Base-by-base conservation (phyloP, 2,888 invertebrate genomes). In the Tethea ocularis region DNA sequence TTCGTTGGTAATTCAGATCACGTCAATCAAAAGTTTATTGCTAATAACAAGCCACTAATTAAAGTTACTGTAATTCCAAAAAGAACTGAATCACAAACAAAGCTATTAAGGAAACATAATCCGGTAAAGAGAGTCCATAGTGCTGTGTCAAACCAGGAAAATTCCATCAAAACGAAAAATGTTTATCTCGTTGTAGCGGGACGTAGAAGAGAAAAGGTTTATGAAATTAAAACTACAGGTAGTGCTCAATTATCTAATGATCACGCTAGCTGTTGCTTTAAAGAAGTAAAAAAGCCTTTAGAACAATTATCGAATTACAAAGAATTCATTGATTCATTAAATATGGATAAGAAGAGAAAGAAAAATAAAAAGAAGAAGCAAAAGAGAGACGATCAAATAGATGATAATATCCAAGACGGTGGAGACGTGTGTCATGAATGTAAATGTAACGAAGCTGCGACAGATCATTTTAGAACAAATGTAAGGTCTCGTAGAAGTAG, bases 31-130 rank as follows among this genome's bases (percentile, higher is more conserved):
- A 24, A 38, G 60, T 61, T 51, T 56, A n/a, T 58, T 57, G 20
- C 53, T 51, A 60, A 61, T 56, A 63, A 72, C 6, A 84, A 78
- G 63, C 87, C 85, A 1, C 57, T 84, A 1, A 85, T 89, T 56
- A 78, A 83, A 78, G 83, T 89, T 2, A 88, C 84, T 5, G 80
- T 89, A 0, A 82, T 83, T 64, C 87, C 88, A 10, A 84, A 80
- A 69, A 59, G 62, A 24, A 65, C 68, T 15, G 70, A 75, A 57
- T 69, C 73, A 51, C 71, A 76, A 57, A 71, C 71, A 2, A 79
- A 77, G 60, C 61, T 74, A 0, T 68, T 77, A 15, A 74, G 74
- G 57, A 80, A 77, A 63, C 69, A 72, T 22, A 73, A 66, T 63
- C 65, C 64, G 11, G 62, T 68, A 15, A 83, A 77, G 53, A 75